Conservation (phyloP, 2,888 invertebrate species). For the Nomada fabriciana region DNA sequence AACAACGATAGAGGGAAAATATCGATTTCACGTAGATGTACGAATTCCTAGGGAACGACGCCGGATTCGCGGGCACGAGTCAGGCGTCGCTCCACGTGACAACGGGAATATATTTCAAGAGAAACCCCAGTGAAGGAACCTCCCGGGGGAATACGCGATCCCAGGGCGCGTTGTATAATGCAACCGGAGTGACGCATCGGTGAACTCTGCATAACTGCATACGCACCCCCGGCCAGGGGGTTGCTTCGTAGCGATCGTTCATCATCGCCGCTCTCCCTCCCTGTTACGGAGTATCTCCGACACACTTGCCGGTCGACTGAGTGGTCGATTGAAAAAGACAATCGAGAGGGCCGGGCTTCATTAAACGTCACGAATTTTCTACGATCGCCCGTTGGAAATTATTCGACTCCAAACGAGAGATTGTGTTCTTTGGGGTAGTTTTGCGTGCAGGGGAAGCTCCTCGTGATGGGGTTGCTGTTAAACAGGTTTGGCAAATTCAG, state of each 20-base stretch:
- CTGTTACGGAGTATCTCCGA: constrained; percentile 14
- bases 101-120: constrained; percentile 63
- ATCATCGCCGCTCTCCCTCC: constrained; percentile 67
- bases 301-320: constrained; percentile 45
- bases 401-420: constrained; percentile 3
- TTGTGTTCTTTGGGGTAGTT: background rate
- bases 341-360: constrained; percentile 50
- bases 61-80: constrained; percentile 37
- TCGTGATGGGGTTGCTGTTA: too few relatives aligned
- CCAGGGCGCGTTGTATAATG: constrained; percentile 74
- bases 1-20: background rate
- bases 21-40: constrained; percentile 24
- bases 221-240: constrained; percentile 72
- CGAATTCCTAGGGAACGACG: constrained; percentile 37
- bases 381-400: background rate
- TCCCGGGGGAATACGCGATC: constrained; percentile 73
- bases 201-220: constrained; percentile 79
- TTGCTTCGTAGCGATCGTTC: constrained; percentile 71
- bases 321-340: constrained; percentile 58
- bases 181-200: constrained; percentile 77
- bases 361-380: constrained; percentile 52
- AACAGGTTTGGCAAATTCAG: too few relatives aligned
- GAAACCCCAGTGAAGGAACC: constrained; percentile 61
- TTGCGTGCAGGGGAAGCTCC: too few relatives aligned
- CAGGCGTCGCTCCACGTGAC: constrained; percentile 62